Evolutionary conservation across 1,140 invertebrate species (phyloP), one percentile per base, ranked within the genome.

Genomic region (Lasaia peninsularis): DNA sequence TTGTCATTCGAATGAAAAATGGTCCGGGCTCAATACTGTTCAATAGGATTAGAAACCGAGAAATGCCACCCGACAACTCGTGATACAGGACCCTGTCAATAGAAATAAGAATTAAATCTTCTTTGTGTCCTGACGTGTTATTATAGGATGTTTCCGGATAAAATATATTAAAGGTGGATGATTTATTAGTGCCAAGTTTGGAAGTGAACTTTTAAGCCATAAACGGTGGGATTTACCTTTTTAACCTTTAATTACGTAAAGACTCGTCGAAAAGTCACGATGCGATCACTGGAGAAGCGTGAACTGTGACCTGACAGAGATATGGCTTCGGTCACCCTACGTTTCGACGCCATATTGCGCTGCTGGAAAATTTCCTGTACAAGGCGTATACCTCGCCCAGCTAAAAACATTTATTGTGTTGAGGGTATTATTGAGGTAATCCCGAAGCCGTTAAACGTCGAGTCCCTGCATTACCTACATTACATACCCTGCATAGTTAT

Each of bases 1-100:
- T 87, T 84, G 81, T 82, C 79, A 73, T 82, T 74, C 60, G 69
- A 78, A 82, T 87, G 84, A 87, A 84, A 86, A 82, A 87, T 84
- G 80, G 78, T 73, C 63, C 67, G 62, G 67, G 64, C 65, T 65
- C 69, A 68, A 75, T 78, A 71, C 80, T 52, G 69, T 68, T 84
- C 71, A 81, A 87, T 84, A 67, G 80, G 81, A 85, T 87, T 85
- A 82, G 71, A 73, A 73, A 77, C 77, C 80, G 75, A 80, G 71
- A 82, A 78, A 85, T 83, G 70, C 75, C 74, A 80, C 73, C 69
- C 79, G 71, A 75, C 67, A 54, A 64, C 66, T 73, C 70, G 69
- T 70, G 72, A 80, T 77, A 77, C 67, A 32, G 35, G 60, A 67
- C 51, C 64, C 60, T 72, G 77, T 73, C 74, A 77, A 55, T 57